phyloP scores from a whole-genome alignment of 1,140 invertebrate genomes.

The Nylanderia fulva region DNA sequence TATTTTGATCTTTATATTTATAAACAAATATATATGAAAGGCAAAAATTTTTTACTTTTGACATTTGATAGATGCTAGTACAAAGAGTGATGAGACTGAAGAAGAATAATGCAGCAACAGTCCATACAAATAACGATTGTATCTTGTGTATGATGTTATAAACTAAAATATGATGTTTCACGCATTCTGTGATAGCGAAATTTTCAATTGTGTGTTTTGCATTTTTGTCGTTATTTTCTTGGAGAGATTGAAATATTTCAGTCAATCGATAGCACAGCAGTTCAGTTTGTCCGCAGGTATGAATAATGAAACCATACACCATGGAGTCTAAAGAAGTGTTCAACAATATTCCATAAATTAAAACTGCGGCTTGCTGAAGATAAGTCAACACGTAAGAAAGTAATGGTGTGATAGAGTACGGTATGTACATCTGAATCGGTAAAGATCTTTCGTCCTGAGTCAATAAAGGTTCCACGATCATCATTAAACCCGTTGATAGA shows the following conservation, averaged over 20 bases:
- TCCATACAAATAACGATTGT: slow-evolving; percentile 51
- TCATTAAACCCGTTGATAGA: not conserved
- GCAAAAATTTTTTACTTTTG: slow-evolving; percentile 20
- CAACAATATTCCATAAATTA: slow-evolving; percentile 16
- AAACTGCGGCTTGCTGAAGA: not conserved
- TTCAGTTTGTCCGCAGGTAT: slow-evolving; percentile 55
- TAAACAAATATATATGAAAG: not conserved
- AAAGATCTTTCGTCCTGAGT: not conserved
- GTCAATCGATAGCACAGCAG: slow-evolving; percentile 32
- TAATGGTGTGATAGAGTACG: slow-evolving; percentile 36
- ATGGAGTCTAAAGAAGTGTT: slow-evolving; percentile 43
- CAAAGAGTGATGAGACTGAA: slow-evolving; percentile 54
- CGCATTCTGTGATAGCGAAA: slow-evolving; percentile 25
- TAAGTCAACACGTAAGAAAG: slow-evolving; percentile 35
- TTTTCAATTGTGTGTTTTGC: not conserved
- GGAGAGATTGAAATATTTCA: slow-evolving; percentile 1
- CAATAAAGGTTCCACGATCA: not conserved
- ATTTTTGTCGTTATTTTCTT: not conserved
- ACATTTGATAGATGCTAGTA: slow-evolving; percentile 52
- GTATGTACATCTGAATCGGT: slow-evolving; percentile 13
- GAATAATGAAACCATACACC: slow-evolving; percentile 58
- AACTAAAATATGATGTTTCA: slow-evolving; percentile 41
- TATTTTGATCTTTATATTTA: not conserved
- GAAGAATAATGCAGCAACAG: slow-evolving; percentile 24
- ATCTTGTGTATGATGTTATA: slow-evolving; percentile 24